phyloP scores from a whole-genome alignment of 1,140 invertebrate species.

The Papilio helenus region DNA sequence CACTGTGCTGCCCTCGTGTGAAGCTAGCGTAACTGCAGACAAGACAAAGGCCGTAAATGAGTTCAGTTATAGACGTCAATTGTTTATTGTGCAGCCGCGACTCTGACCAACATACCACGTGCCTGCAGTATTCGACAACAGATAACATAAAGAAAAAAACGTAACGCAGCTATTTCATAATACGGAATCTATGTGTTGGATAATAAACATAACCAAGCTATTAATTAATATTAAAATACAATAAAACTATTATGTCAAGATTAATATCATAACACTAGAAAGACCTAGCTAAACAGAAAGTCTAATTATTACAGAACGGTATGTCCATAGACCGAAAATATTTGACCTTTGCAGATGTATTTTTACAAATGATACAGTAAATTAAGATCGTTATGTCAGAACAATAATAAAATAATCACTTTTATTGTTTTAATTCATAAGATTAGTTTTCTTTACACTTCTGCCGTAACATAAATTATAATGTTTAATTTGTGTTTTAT shows the following conservation, averaged over 20 bases:
- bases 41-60: constrained; percentile 37
- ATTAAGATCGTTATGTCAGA: not conserved
- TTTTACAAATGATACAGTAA: not conserved
- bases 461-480: constrained; percentile 27
- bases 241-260: too few relatives aligned
- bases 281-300: not conserved
- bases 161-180: not conserved
- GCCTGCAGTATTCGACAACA: not conserved
- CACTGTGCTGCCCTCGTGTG: not conserved
- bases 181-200: not conserved
- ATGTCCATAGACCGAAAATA: not conserved
- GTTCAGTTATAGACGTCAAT: constrained; percentile 31
- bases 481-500: constrained; percentile 31
- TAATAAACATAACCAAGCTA: not conserved
- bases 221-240: too few relatives aligned
- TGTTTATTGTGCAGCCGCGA: constrained; percentile 21
- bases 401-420: constrained; percentile 12
- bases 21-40: constrained; percentile 24
- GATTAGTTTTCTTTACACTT: constrained; percentile 26
- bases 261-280: not conserved
- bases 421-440: constrained; percentile 26
- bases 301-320: not conserved
- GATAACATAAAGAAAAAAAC: not conserved
- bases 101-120: constrained; percentile 1
- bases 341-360: not conserved